Evolutionary conservation across 2,888 invertebrate genomes (phyloP).

Genomic region (Scaptomyza polygonia): DNA sequence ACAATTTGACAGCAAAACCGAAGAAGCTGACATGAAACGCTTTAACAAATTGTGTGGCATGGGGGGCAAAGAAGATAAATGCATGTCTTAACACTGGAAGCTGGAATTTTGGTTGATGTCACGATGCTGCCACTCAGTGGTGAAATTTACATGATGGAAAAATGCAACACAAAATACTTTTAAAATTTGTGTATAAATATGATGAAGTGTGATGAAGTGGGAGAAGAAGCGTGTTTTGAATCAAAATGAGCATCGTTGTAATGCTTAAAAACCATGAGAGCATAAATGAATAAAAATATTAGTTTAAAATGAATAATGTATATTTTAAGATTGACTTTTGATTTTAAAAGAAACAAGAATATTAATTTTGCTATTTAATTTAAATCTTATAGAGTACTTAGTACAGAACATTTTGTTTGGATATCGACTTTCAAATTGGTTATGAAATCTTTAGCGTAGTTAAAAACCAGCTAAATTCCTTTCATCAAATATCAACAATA

Average conservation of each 20-base stretch:
- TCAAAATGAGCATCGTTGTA: conserved; percentile 7
- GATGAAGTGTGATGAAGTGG: conserved; percentile 32
- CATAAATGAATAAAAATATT: not conserved
- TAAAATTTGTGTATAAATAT: conserved; percentile 66
- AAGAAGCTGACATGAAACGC: conserved; percentile 47
- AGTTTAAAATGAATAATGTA: not conserved
- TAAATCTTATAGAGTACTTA: not conserved
- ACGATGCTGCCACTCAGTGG: conserved; percentile 4
- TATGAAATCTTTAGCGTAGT: not conserved
- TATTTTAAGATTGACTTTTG: no score
- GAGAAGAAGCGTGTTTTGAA: conserved; percentile 32
- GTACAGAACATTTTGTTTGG: not conserved
- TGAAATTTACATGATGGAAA: conserved; percentile 40
- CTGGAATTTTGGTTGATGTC: conserved; percentile 45
- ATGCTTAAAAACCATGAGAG: not conserved
- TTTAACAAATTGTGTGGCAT: not conserved
- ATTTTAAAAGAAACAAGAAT: not conserved
- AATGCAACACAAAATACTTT: conserved; percentile 75
- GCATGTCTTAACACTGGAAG: conserved; percentile 68
- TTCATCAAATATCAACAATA: not conserved
- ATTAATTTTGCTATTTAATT: not conserved
- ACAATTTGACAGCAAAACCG: conserved; percentile 59
- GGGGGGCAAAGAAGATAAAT: conserved; percentile 17
- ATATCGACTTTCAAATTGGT: not conserved
- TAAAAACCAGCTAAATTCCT: conserved; percentile 6